These are phyloP conservation scores for Chroicocephalus ridibundus DNA, from an alignment of 2,113 vertebrate genomes.

Conservation along the genomic window DNA sequence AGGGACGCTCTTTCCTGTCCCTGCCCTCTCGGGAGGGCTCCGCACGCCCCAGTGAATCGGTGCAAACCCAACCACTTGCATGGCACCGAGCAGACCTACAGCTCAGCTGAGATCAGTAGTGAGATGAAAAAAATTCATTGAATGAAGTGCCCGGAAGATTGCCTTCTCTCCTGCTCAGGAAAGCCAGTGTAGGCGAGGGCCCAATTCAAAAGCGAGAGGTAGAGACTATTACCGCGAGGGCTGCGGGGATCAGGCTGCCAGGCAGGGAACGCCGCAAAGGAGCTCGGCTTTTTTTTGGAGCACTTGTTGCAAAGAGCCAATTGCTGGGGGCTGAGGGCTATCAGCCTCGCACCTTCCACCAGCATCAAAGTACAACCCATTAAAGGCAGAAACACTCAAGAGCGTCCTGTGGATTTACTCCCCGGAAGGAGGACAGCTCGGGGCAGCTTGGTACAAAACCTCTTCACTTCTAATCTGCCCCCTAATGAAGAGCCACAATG, in stretches of 20 bases:
- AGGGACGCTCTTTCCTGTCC: background rate
- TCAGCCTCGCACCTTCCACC: background rate
- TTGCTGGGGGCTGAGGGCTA: background rate
- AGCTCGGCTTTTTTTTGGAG: background rate
- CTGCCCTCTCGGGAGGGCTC: background rate
- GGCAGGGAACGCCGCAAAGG: background rate
- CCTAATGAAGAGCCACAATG: background rate
- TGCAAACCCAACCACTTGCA: background rate
- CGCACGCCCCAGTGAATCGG: accelerated
- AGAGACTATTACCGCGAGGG: background rate
- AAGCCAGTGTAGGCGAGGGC: background rate
- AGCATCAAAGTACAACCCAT: background rate
- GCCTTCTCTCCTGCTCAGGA: accelerated
- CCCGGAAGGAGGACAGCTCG: background rate
- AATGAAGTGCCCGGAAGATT: background rate
- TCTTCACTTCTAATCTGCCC: background rate
- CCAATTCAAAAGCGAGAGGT: background rate
- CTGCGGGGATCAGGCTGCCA: background rate
- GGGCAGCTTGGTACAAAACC: background rate
- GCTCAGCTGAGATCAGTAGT: background rate
- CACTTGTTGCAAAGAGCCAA: background rate
- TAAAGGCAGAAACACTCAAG: background rate
- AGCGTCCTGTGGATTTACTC: background rate
- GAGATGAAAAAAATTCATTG: background rate
- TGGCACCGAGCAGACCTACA: background rate